phyloP scores from a whole-genome alignment of 37 sponge, comb jelly and placozoan genomes.

The Amphimedon queenslandica region DNA sequence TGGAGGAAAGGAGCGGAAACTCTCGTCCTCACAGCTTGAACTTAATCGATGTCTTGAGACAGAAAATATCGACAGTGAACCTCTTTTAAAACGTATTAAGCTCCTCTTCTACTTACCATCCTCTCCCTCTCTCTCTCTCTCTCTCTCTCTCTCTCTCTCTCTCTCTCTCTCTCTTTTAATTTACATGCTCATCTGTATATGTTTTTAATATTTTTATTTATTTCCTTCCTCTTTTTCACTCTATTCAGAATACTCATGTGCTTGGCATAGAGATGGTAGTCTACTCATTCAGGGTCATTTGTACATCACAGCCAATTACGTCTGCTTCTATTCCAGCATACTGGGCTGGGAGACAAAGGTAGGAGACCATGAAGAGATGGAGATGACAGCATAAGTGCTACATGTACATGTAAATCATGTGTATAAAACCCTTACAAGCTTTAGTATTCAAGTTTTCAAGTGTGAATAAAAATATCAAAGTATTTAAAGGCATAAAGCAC shows the following conservation, averaged over 20 bases:
- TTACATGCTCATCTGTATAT: too few relatives aligned
- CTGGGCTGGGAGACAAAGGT: slow-evolving; percentile 57
- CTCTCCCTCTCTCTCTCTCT: not conserved
- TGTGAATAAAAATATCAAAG: too few relatives aligned
- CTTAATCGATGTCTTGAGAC: not conserved
- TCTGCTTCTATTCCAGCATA: slow-evolving; percentile 63
- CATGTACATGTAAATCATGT: too few relatives aligned
- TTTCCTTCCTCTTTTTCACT: not conserved
- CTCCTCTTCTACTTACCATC: not conserved
- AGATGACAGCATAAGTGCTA: too few relatives aligned
- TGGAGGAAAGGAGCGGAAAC: too few relatives aligned
- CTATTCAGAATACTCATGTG: slow-evolving; percentile 56
- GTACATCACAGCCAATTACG: slow-evolving; percentile 39
- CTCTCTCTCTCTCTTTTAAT: slow-evolving; percentile 15
- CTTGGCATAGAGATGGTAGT: slow-evolving; percentile 50
- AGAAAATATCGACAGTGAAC: slow-evolving; percentile 4
- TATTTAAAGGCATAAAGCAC: too few relatives aligned
- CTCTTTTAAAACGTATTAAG: not conserved
- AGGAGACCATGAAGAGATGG: not conserved
- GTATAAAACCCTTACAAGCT: too few relatives aligned
- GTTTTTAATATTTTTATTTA: too few relatives aligned
- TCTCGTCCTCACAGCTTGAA: not conserved
- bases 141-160: slow-evolving; percentile 18
- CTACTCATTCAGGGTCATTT: slow-evolving; percentile 49
- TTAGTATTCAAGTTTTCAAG: too few relatives aligned